phyloP scores from a whole-genome alignment of 2,888 invertebrate genomes.

The Scaptomyza reducta region DNA sequence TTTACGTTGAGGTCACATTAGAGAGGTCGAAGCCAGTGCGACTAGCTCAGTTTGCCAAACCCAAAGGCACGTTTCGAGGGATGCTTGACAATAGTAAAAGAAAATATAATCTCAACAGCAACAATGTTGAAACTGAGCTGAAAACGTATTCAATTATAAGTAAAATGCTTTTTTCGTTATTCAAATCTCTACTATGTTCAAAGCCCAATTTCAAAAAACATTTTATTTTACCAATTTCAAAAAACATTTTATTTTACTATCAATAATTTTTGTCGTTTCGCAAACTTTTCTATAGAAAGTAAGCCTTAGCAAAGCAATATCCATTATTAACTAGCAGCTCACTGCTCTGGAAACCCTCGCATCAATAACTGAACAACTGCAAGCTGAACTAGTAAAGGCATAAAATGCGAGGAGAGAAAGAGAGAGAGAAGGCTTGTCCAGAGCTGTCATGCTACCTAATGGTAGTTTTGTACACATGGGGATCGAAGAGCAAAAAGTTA shows the following conservation, averaged over 20 bases:
- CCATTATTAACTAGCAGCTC: background rate
- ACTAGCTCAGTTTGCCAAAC: conserved; percentile 56
- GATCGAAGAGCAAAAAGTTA: conserved; percentile 72
- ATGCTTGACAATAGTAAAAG: background rate
- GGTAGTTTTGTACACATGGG: conserved; percentile 72
- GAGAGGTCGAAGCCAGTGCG: conserved; percentile 61
- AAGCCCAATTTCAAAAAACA: no score
- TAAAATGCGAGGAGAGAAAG: conserved; percentile 53
- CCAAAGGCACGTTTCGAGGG: conserved; percentile 47
- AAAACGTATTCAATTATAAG: no score
- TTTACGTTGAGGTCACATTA: conserved; percentile 81
- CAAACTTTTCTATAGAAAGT: no score
- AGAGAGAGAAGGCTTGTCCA: conserved; percentile 33
- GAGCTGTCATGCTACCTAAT: conserved; percentile 70
- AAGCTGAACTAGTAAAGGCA: conserved; percentile 39
- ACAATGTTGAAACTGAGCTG: background rate
- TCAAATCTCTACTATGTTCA: no score
- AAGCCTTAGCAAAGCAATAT: background rate
- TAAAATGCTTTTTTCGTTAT: no score
- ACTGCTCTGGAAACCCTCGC: conserved; percentile 45
- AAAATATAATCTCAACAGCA: background rate
- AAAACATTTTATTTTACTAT: no score
- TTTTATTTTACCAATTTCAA: no score
- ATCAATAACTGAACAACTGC: conserved; percentile 26
- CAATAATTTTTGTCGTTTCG: no score